These are phyloP conservation scores for Apis cerana DNA, from an alignment of 1,140 invertebrate species.

Conservation along the genomic window DNA sequence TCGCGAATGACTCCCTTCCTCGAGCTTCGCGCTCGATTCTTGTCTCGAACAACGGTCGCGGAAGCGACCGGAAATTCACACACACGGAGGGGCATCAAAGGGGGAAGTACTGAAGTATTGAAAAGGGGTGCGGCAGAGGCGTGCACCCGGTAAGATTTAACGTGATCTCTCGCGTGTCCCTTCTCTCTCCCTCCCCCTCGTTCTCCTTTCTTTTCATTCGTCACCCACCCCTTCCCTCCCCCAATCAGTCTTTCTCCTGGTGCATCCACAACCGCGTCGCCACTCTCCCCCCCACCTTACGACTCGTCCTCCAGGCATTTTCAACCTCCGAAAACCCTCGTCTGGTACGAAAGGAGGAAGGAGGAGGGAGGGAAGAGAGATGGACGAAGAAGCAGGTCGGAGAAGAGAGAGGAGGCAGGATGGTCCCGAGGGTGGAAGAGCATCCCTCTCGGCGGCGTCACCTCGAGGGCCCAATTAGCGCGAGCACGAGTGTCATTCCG, in stretches of 20 bases:
- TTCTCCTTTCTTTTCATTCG: conserved; percentile 49
- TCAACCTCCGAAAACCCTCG: conserved; percentile 67
- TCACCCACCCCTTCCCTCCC: background rate
- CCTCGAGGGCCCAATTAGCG: conserved; percentile 81
- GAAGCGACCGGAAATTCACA: conserved; percentile 17
- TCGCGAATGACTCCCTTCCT: background rate
- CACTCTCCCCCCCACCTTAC: conserved; percentile 4
- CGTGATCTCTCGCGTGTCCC: conserved; percentile 69
- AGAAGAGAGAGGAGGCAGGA: conserved; percentile 31
- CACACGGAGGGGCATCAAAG: background rate
- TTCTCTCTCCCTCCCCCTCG: conserved; percentile 17
- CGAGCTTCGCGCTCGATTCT: background rate
- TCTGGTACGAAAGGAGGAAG: conserved; percentile 27
- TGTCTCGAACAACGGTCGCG: conserved; percentile 7
- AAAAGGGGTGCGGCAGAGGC: conserved; percentile 60
- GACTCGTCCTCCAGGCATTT: conserved; percentile 51
- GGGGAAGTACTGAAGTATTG: conserved; percentile 6
- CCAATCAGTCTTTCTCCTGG: conserved; percentile 43
- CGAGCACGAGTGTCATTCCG: conserved; percentile 79
- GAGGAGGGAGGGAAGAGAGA: background rate
- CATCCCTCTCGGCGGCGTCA: conserved; percentile 73
- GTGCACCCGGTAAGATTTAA: conserved; percentile 76
- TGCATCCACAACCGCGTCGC: conserved; percentile 15
- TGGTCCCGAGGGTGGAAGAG: conserved; percentile 66
- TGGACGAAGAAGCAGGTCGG: conserved; percentile 13